Base-by-base conservation (phyloP, 1,140 invertebrate species). In the Drosophila setifemur region DNA sequence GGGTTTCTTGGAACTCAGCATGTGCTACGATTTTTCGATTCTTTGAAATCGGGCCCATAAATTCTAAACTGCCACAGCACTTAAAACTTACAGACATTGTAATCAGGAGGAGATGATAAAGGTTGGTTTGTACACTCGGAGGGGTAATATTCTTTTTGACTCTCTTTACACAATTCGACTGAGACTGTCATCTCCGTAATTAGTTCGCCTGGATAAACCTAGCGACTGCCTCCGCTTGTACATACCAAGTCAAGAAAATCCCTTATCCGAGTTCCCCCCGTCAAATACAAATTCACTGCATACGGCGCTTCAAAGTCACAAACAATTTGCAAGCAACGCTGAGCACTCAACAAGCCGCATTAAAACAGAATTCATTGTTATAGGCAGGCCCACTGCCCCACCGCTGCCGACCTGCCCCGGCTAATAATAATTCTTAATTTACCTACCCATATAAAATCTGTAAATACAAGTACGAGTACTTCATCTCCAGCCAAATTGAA, bases 261-360 rank as follows among this genome's bases (percentile, higher is more conserved):
- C 48, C 16, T 26, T 8, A 0, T 25, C 40, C 14, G n/a, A 26
- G 3, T 25, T 43, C 19, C 23, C 12, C 6, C 11, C 19, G 7
- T 7, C 18, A 9, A 6, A 9, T 6, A 29, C 8, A 71, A 66
- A 53, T 40, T 53, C 66, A 49, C 47, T 43, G 58, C 60, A 66
- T 54, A 50, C 58, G 48, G 58, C 48, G 72, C 75, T 76, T 76
- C 61, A 78, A 63, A 78, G 75, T 78, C 75, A 76, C 73, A 76
- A 78, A 73, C 75, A 78, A 78, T 78, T 78, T 78, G 48, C 61
- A 78, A 68, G 75, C 73, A 55, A 72, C 61, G 54, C 45, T 78
- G 73, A 78, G 75, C 68, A 78, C 75, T 63, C 75, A 78, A 78
- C 73, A 78, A 72, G 68, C 73, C 73, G 75, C 73, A 78, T 76